Conservation (phyloP, 2,888 invertebrate genomes). For the Monopis laevigella region DNA sequence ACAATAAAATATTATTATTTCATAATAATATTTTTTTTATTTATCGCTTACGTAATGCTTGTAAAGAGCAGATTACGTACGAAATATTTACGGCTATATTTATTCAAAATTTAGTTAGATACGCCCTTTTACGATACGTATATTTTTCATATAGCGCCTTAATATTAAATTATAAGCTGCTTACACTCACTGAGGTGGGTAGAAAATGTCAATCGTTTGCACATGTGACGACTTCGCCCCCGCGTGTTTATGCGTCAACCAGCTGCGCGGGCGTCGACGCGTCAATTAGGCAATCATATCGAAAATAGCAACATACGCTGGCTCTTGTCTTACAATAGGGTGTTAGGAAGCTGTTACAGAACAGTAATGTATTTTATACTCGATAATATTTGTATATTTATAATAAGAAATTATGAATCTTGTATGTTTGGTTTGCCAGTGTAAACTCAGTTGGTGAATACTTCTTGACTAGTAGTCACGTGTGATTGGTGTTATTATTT, state of each 20-base stretch:
- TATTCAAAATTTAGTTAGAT: too few relatives aligned
- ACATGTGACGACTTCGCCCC: constrained; percentile 30
- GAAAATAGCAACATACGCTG: neutral
- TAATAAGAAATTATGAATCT: too few relatives aligned
- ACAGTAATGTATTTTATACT: neutral
- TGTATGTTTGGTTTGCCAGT: too few relatives aligned
- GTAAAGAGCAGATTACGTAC: too few relatives aligned
- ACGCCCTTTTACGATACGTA: too few relatives aligned
- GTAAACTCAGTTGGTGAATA: constrained; percentile 7
- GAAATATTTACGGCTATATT: too few relatives aligned
- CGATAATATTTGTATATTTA: too few relatives aligned
- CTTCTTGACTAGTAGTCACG: constrained; percentile 7
- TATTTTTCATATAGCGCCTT: too few relatives aligned
- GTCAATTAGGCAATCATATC: constrained; percentile 6
- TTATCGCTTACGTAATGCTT: too few relatives aligned
- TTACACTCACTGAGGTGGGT: constrained; percentile 1
- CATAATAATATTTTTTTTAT: too few relatives aligned
- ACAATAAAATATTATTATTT: too few relatives aligned
- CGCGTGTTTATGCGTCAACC: constrained; percentile 14
- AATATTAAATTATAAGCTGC: neutral
- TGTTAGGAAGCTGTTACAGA: neutral
- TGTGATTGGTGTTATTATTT: constrained; percentile 15
- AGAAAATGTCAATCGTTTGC: constrained; percentile 25
- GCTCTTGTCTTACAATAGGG: neutral
- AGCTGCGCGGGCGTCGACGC: constrained; percentile 20